Evolutionary conservation across 2,888 invertebrate species (phyloP).

Genomic region (Cerceris ruficornis): DNA sequence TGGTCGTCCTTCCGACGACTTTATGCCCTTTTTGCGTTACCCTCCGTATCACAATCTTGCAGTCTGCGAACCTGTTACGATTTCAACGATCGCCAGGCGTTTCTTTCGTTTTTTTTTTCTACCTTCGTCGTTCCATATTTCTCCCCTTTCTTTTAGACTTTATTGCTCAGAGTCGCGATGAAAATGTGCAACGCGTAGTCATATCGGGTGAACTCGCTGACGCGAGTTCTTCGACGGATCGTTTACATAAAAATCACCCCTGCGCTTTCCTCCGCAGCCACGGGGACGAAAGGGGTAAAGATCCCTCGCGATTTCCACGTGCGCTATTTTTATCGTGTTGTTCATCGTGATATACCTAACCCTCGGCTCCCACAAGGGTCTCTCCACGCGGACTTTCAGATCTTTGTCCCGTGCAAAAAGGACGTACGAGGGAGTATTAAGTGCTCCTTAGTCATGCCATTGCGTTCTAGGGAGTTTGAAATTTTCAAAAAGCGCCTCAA

Average conservation of each 20-base stretch:
- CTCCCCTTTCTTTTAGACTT: background rate
- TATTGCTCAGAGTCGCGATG: background rate
- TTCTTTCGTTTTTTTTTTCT: background rate
- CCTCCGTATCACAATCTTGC: background rate
- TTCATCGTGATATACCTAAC: slow-evolving; percentile 48
- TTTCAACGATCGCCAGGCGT: background rate
- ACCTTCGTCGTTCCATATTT: background rate
- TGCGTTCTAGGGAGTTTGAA: slow-evolving; percentile 14
- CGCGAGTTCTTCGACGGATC: slow-evolving; percentile 48
- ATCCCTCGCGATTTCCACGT: slow-evolving; percentile 37
- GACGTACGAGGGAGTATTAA: slow-evolving; percentile 11
- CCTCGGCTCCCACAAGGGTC: slow-evolving; percentile 8
- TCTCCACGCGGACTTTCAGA: slow-evolving; percentile 22
- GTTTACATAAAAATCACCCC: slow-evolving; percentile 63
- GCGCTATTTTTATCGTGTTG: slow-evolving; percentile 59
- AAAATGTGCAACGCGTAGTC: slow-evolving; percentile 57
- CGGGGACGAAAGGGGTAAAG: slow-evolving; percentile 39
- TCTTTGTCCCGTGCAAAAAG: slow-evolving; percentile 53
- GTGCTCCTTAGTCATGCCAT: slow-evolving; percentile 19
- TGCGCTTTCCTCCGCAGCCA: slow-evolving; percentile 11
- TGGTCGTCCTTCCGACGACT: slow-evolving; percentile 7
- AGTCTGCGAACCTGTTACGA: background rate
- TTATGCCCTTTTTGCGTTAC: background rate
- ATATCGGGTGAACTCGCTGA: slow-evolving; percentile 50
- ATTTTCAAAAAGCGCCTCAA: slow-evolving; percentile 1